Evolutionary conservation across 1,140 invertebrate species (phyloP), one percentile per base, ranked within the genome.

Genomic region (Pemphigus obesinymphae): DNA sequence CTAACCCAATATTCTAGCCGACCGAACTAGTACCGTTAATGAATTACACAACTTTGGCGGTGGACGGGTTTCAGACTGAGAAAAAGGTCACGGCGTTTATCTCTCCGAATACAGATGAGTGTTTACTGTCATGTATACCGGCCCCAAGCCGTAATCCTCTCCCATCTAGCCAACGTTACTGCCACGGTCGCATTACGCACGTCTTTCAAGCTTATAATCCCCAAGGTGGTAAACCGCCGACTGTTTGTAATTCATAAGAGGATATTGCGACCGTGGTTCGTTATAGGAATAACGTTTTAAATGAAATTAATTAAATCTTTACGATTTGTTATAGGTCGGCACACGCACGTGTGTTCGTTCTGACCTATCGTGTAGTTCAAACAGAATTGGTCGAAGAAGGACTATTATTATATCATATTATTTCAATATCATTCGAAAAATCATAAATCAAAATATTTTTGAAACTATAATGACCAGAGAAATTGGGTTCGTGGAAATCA

Each of bases 241-340:
- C 45, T 75, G 29, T 75, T 53, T 75, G 26, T 55, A 53, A 75
- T 75, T 53, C 72, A 75, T 53, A 50, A 73, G 72, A 75, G 48
- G 29, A n/a, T 66, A n/a, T n/a, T n/a, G n/a, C 31, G 31, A 66
- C 63, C 0, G 34, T 1, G 34, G 34, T 66, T 37, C 63, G n/a
- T 66, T 66, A 40, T 66, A 20, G 34, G 10, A 10, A 66, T 37
- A 23, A 66, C 34, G 20, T 37, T 4, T 8, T 37, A n/a, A n/a
- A 13, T 34, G n/a, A 66, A 66, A 66, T 66, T 66, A 66, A 66
- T 66, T 66, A 23, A 40, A 66, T 37, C 26, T n/a, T n/a, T n/a
- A n/a, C n/a, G n/a, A n/a, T n/a, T n/a, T n/a, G n/a, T n/a, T n/a
- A n/a, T n/a, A n/a, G n/a, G n/a, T n/a, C n/a, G n/a, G n/a, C n/a